Evolutionary conservation across 2,888 invertebrate species (phyloP).

Genomic region (Phaedon cochleariae): DNA sequence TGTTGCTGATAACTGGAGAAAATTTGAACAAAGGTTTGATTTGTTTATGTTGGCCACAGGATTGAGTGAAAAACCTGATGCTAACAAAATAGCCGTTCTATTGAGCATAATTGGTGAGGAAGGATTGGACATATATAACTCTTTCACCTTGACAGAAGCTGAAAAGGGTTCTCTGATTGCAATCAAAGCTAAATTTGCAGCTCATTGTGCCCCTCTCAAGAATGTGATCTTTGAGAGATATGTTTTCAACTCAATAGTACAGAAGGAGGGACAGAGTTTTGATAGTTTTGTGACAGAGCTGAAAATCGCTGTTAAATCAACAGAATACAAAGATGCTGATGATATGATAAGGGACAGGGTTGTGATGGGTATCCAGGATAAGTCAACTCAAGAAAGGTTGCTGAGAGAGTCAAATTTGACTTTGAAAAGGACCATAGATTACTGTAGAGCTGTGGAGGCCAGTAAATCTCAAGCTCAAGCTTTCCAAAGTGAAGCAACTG

Average conservation of each 20-base stretch:
- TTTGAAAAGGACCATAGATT: slow-evolving; percentile 37
- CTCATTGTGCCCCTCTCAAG: slow-evolving; percentile 25
- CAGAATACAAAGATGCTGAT: slow-evolving; percentile 43
- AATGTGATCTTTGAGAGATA: slow-evolving; percentile 35
- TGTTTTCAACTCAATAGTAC: slow-evolving; percentile 41
- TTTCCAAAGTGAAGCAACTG: slow-evolving; percentile 27
- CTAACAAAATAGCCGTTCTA: not conserved
- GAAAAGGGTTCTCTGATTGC: slow-evolving; percentile 9
- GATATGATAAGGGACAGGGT: slow-evolving; percentile 45
- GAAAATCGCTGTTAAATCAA: slow-evolving; percentile 43
- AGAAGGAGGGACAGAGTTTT: slow-evolving; percentile 47
- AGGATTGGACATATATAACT: no score
- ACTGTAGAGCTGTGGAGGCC: slow-evolving; percentile 40
- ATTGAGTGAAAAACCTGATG: no score
- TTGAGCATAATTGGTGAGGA: slow-evolving; percentile 2
- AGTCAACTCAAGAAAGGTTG: no score
- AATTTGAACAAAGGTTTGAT: slow-evolving; percentile 1
- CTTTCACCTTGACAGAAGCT: no score
- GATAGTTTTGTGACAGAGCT: slow-evolving; percentile 47
- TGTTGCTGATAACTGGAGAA: slow-evolving; percentile 1
- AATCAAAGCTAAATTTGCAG: slow-evolving; percentile 16
- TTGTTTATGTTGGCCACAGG: no score
- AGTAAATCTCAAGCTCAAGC: slow-evolving; percentile 40
- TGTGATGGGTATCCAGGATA: slow-evolving; percentile 43
- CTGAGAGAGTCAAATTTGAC: slow-evolving; percentile 39